phyloP scores from a whole-genome alignment of 2,888 invertebrate genomes.

The Anagyrus pseudococci region DNA sequence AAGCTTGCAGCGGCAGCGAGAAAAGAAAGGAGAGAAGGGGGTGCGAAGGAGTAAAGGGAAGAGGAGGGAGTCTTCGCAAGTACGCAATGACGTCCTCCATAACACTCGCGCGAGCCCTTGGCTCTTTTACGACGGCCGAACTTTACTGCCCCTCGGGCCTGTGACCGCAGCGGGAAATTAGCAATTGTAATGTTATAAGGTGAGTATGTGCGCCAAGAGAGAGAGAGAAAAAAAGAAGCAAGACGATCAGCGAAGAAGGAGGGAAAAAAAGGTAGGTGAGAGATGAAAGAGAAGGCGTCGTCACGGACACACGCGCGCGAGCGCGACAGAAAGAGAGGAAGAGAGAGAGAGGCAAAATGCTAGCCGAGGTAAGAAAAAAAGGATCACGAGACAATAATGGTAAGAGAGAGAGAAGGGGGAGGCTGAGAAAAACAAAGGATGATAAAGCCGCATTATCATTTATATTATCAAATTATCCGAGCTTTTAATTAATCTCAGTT shows the following conservation, averaged over 20 bases:
- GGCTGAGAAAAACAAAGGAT: slow-evolving; percentile 32
- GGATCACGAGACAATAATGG: not conserved
- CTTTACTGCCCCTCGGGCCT: slow-evolving; percentile 52
- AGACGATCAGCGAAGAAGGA: slow-evolving; percentile 5
- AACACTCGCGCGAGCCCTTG: too few species aligned
- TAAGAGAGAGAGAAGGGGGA: slow-evolving; percentile 5
- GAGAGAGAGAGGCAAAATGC: not conserved
- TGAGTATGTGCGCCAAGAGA: slow-evolving; percentile 41
- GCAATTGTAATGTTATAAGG: slow-evolving; percentile 60
- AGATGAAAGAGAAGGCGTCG: slow-evolving; percentile 13
- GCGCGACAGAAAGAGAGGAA: not conserved
- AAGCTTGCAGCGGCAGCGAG: too few species aligned
- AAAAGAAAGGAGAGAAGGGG: too few species aligned
- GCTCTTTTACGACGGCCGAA: slow-evolving; percentile 57
- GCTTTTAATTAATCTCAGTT: slow-evolving; percentile 37
- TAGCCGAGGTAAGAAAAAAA: slow-evolving; percentile 1
- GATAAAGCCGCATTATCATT: slow-evolving; percentile 39
- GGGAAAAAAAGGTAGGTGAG: slow-evolving; percentile 23
- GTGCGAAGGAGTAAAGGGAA: too few species aligned
- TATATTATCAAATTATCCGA: slow-evolving; percentile 39
- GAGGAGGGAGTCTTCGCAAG: too few species aligned
- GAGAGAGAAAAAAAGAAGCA: slow-evolving; percentile 36
- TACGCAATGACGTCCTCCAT: too few species aligned
- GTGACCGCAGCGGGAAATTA: slow-evolving; percentile 56
- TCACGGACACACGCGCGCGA: too few species aligned